Evolutionary conservation across 2,113 vertebrate species (phyloP).

Genomic region (Cavia porcellus): DNA sequence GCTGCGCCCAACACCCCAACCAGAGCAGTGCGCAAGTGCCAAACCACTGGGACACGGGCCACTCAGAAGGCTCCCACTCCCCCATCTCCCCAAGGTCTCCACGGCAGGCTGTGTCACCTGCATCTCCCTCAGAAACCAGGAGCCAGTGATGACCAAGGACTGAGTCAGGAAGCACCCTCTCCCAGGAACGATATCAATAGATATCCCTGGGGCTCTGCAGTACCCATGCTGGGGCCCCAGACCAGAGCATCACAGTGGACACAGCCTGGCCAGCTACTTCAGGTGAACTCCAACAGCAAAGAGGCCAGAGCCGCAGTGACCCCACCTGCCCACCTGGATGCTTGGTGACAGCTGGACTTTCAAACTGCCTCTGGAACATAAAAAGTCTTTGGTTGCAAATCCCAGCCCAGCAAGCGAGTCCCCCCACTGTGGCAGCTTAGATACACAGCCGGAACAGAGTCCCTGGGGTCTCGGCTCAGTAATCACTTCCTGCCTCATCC

Average conservation of each 20-base stretch:
- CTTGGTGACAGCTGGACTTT: background rate
- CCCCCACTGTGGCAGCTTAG: background rate
- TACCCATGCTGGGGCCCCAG: background rate
- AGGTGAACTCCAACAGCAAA: background rate
- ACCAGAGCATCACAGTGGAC: fast-evolving
- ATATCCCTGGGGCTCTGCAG: background rate
- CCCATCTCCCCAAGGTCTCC: fast-evolving
- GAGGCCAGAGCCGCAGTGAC: background rate
- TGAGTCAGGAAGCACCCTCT: background rate
- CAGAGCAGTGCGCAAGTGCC: background rate
- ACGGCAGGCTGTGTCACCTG: fast-evolving
- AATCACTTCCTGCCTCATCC: background rate
- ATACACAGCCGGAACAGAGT: background rate
- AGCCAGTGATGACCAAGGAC: background rate
- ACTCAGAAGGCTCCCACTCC: fast-evolving
- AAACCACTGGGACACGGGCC: no score
- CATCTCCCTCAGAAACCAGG: fast-evolving
- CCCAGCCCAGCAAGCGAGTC: background rate
- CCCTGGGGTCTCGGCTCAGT: background rate
- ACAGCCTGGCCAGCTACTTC: background rate
- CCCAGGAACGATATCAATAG: no score
- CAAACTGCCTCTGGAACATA: background rate
- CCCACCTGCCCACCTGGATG: background rate
- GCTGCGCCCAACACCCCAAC: fast-evolving
- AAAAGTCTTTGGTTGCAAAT: background rate